These are phyloP conservation scores for Phyllotis vaccarum DNA, from an alignment of 2,797 vertebrate genomes.

Conservation along the genomic window DNA sequence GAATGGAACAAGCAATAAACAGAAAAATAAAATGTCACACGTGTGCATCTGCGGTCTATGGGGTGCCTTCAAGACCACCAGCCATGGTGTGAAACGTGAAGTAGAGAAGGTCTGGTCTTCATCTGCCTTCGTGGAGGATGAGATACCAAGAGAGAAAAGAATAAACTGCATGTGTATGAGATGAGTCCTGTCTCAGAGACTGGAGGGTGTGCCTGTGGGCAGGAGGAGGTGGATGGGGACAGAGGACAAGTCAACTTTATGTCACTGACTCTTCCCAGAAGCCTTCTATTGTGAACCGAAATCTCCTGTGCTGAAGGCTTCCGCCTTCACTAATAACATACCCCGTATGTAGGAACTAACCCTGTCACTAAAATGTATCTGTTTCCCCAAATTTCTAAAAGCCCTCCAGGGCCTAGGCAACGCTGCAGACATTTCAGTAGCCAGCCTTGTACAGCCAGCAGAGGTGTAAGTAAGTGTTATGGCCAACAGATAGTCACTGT, in stretches of 20 bases:
- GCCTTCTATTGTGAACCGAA: neutral
- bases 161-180: neutral
- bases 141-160: neutral
- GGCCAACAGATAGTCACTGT: neutral
- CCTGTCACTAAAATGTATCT: neutral
- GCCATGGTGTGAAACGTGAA: neutral
- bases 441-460: too few species aligned
- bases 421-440: neutral
- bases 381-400: neutral
- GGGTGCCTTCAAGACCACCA: neutral
- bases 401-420: neutral
- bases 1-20: neutral
- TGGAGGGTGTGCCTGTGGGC: fast-evolving
- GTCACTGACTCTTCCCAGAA: neutral
- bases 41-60: neutral
- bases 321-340: neutral
- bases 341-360: neutral
- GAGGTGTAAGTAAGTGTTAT: neutral
- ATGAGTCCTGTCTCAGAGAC: neutral
- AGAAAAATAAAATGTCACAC: neutral
- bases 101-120: neutral
- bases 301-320: neutral
- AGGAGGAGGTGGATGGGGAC: neutral
- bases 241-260: neutral
- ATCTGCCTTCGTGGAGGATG: neutral